Evolutionary conservation across 2,797 vertebrate genomes (phyloP).

Genomic region (Molossus molossus): DNA sequence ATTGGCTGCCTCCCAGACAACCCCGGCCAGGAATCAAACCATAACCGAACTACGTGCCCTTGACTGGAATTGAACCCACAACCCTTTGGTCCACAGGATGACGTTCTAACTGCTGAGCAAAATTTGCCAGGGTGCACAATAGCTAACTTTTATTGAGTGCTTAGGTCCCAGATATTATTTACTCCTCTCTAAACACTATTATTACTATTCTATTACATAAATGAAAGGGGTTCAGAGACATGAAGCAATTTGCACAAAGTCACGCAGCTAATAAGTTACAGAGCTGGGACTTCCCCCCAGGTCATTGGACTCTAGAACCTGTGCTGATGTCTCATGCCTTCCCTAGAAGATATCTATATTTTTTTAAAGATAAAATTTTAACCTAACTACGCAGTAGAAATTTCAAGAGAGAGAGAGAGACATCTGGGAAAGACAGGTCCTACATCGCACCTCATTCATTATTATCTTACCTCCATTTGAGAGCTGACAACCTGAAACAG

Average conservation of each 20-base stretch:
- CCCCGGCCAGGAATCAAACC: too few species aligned
- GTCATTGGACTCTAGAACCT: background rate
- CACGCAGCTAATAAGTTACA: background rate
- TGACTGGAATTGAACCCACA: too few species aligned
- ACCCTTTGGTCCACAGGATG: too few species aligned
- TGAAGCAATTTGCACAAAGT: background rate
- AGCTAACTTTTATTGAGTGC: background rate
- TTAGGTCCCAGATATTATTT: background rate
- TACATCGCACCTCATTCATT: rapidly evolving
- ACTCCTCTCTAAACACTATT: background rate
- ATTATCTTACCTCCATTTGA: background rate
- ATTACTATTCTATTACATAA: background rate
- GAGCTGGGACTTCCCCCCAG: background rate
- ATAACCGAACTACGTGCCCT: too few species aligned
- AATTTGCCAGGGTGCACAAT: too few species aligned
- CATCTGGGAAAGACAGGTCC: background rate
- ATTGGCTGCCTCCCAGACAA: too few species aligned
- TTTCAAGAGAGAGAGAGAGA: background rate
- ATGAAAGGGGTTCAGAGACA: background rate
- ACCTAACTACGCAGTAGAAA: background rate
- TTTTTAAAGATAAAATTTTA: background rate
- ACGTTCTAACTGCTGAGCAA: too few species aligned
- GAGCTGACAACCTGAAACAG: background rate
- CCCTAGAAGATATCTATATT: background rate
- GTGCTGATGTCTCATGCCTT: background rate